These are phyloP conservation scores for Tetraneura akinire DNA, from an alignment of 1,140 invertebrate genomes.

Conservation along the genomic window DNA sequence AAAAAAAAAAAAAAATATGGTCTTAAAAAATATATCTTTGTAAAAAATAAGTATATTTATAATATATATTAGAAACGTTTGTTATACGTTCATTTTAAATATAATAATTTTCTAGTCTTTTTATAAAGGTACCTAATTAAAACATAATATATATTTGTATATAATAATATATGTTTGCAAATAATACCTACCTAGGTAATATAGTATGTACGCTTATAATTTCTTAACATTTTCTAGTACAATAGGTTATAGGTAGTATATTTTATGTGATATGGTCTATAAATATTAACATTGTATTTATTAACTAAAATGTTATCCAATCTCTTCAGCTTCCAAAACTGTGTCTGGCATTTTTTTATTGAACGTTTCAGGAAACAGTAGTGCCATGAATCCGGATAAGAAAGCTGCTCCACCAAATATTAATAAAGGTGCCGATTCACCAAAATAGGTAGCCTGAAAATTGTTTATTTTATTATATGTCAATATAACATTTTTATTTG, in stretches of 20 bases:
- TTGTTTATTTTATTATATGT: constrained; percentile 56
- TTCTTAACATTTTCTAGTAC: neutral
- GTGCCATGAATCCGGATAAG: constrained; percentile 67
- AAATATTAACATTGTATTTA: no score
- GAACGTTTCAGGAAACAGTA: constrained; percentile 76
- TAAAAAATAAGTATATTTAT: no score
- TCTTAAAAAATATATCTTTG: no score
- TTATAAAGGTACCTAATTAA: no score
- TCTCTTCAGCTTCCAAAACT: constrained; percentile 71
- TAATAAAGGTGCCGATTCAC: constrained; percentile 63
- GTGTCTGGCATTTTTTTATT: constrained; percentile 75
- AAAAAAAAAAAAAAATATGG: no score
- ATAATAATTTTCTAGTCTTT: no score
- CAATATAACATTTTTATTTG: no score
- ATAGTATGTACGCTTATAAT: no score
- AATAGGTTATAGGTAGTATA: neutral
- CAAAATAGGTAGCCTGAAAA: constrained; percentile 62
- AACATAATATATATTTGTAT: neutral
- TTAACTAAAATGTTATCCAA: constrained; percentile 61
- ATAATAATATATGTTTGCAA: no score
- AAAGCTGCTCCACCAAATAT: constrained; percentile 71
- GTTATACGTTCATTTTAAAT: no score
- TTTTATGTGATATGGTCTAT: neutral
- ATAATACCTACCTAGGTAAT: no score
- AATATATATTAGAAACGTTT: no score